Evolutionary conservation across 2,113 vertebrate species (phyloP), one percentile per base, ranked within the genome.

Genomic region (Mesocricetus auratus): DNA sequence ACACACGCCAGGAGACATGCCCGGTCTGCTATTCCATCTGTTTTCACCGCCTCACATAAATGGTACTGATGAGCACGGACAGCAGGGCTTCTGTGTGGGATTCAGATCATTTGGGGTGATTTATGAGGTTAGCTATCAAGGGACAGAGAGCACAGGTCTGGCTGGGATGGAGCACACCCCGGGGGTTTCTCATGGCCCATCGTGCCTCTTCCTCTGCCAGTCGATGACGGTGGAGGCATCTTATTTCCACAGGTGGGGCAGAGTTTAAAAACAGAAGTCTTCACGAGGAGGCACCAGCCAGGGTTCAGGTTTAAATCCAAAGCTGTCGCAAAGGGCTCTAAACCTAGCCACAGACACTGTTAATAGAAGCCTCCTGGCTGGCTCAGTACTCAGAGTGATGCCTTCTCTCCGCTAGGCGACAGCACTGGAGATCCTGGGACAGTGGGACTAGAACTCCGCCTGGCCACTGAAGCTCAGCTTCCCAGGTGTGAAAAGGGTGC

Each of bases 1-100:
- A 71, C 47, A 19, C 50, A 3, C 1, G 64, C 36, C 3, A 6
- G 19, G 22, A 33, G 13, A 42, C n/a, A 26, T 4, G 39, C 24
- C 19, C 56, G 19, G 2, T 66, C 8, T 86, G 1, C 17, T 71
- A 78, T n/a, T 5, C 21, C 7, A 6, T 13, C 47, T 24, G 19
- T 47, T 62, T 22, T 50, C 16, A 90, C 24, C 10, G 11, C 47
- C 83, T 93, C 47, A 15, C 0, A 0, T 0, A 1, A 39, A 19
- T 58, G 0, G 1, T 7, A 16, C 0, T 1, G 36, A 19, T 4
- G 13, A 60, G n/a, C 15, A n/a, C 19, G 2, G 29, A 47, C 7
- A 39, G 19, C 10, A 50, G n/a, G 75, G 21, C 77, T 1, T 1
- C 1, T 3, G 16, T 3, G 36, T 11, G 29, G 75, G 33, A 86